Conservation (phyloP, 2,113 vertebrate genomes). For the Periophthalmodon schlosseri region DNA sequence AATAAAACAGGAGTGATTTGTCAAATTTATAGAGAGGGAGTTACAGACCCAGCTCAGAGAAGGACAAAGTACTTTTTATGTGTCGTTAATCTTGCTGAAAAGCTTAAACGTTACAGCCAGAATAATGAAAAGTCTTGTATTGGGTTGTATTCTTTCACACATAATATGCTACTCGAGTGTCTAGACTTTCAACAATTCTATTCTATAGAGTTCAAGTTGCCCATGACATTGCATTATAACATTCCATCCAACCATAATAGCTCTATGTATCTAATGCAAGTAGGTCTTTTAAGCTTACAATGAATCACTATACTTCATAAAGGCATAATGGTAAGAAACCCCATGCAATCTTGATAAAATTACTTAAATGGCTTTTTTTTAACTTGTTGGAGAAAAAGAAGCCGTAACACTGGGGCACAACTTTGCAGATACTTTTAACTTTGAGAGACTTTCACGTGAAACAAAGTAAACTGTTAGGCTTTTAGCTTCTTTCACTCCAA, state of each 20-base stretch:
- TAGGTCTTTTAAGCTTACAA: not conserved
- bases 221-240: too few species aligned
- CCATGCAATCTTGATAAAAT: constrained; percentile 3
- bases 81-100: not conserved
- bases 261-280: too few species aligned
- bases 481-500: not conserved
- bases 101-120: not conserved
- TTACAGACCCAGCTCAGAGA: constrained; percentile 62
- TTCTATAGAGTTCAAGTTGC: too few species aligned
- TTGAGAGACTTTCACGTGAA: constrained; percentile 2
- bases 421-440: constrained; percentile 34
- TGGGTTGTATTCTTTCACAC: too few species aligned
- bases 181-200: too few species aligned
- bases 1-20: constrained; percentile 47
- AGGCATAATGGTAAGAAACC: not conserved
- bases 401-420: constrained; percentile 52
- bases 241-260: too few species aligned
- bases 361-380: constrained; percentile 33
- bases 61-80: constrained; percentile 34
- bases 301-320: not conserved
- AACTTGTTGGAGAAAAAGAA: constrained; percentile 29
- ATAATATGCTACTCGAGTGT: too few species aligned
- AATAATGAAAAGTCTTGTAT: too few species aligned
- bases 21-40: constrained; percentile 72
- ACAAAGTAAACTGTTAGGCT: not conserved